Evolutionary conservation across 2,888 invertebrate species (phyloP).

Genomic region (Xylota sylvarum): DNA sequence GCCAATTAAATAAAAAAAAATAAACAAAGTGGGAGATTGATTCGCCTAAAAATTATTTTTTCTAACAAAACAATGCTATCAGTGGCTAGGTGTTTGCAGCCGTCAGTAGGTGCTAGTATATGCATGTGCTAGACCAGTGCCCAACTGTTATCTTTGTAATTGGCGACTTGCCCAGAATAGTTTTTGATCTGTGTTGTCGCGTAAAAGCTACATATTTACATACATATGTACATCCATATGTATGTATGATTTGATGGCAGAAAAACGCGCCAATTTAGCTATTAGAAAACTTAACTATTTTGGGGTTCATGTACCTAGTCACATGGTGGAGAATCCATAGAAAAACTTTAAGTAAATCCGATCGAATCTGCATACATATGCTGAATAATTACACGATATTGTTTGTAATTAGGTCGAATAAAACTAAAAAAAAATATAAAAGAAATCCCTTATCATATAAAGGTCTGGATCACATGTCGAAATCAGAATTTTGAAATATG

Average conservation of each 20-base stretch:
- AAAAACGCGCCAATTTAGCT: background rate
- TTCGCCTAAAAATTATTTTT: background rate
- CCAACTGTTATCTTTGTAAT: constrained; percentile 47
- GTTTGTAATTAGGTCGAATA: constrained; percentile 19
- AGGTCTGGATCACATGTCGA: constrained; percentile 1
- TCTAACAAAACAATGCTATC: background rate
- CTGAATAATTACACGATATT: too few relatives aligned
- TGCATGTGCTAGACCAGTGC: constrained; percentile 41
- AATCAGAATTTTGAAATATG: background rate
- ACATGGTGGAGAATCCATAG: constrained; percentile 33
- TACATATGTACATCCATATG: too few relatives aligned
- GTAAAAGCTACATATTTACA: background rate
- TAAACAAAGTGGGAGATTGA: background rate
- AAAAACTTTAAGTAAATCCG: constrained; percentile 18
- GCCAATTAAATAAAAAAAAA: background rate
- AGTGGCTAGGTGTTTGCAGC: background rate
- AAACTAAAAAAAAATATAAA: background rate
- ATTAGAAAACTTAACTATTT: background rate
- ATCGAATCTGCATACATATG: background rate
- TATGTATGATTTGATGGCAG: background rate
- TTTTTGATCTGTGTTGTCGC: constrained; percentile 29
- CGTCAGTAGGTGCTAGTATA: background rate
- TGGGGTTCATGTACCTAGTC: background rate
- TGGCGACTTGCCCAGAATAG: constrained; percentile 46
- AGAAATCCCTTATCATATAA: constrained; percentile 27